Evolutionary conservation across 2,797 vertebrate species (phyloP).

Genomic region (Botia almorhae): DNA sequence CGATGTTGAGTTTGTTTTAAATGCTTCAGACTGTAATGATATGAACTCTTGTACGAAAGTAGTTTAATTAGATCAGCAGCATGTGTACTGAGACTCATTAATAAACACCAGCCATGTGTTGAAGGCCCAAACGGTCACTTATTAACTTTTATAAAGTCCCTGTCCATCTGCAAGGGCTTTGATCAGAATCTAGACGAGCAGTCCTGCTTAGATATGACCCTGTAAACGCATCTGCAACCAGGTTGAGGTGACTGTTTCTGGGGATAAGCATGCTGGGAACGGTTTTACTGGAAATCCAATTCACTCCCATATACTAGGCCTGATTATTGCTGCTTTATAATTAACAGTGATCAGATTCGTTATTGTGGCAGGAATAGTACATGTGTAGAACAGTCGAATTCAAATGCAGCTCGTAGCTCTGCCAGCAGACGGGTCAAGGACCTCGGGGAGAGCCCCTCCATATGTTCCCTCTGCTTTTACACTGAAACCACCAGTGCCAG

Average conservation of each 20-base stretch:
- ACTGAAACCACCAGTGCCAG: conserved; percentile 92
- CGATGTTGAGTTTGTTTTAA: conserved; percentile 37
- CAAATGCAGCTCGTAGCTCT: conserved; percentile 97
- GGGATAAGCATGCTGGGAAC: conserved; percentile 10
- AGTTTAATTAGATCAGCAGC: conserved; percentile 97
- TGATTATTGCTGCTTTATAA: conserved; percentile 98
- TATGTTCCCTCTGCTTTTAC: conserved; percentile 97
- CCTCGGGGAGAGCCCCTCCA: conserved; percentile 98
- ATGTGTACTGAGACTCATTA: conserved; percentile 93
- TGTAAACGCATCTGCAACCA: conserved; percentile 21
- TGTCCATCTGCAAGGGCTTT: conserved; percentile 85
- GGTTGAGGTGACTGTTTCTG: conserved; percentile 1
- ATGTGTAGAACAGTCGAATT: conserved; percentile 98
- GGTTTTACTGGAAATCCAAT: conserved; percentile 55
- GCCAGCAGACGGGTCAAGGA: conserved; percentile 98
- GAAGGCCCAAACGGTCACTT: conserved; percentile 88
- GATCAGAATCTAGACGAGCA: conserved; percentile 29
- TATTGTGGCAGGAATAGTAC: conserved; percentile 98
- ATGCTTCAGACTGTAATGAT: conserved; percentile 68
- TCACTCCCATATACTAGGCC: conserved; percentile 83
- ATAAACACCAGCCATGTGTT: conserved; percentile 96
- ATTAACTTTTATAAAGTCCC: conserved; percentile 75
- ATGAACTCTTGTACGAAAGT: conserved; percentile 85
- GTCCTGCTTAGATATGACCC: conserved; percentile 66
- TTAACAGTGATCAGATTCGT: conserved; percentile 99